Evolutionary conservation across 2,113 vertebrate genomes (phyloP), one percentile per base, ranked within the genome.

Genomic region (Oxygymnocypris stewartii): DNA sequence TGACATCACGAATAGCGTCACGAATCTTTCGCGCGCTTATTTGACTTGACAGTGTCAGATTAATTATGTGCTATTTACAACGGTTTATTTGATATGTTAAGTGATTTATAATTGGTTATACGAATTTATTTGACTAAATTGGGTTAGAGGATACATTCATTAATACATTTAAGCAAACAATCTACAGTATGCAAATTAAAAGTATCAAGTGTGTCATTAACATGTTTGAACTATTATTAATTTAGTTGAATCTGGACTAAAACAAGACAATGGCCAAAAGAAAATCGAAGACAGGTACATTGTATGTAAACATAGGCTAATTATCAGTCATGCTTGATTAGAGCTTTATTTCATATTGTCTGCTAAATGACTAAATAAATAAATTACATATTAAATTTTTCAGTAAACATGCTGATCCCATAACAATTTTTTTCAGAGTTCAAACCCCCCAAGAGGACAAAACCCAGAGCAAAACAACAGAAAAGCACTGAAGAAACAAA

Each of bases 391-490:
- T 76, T 76, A 54, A 18, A 12, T 20, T 44, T 25, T 8, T 42
- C 3, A 75, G 12, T n/a, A n/a, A 25, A 73, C 31, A 42, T 23
- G 11, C 12, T 75, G 23, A 75, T 75, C 2, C 12, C 4, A 11
- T 8, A 61, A 40, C n/a, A 57, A 42, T 61, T 40, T 54, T n/a
- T 8, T 5, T 12, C 79, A 87, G 84, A 86, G 65, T 61, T 84
- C 73, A 87, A 28, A 69, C 82, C 82, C 63, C n/a, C 85, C 2
- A 84, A 84, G 23, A 40, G 61, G 35, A 86, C 73, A 3, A 44
- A 82, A 5, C 86, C 89, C 44, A 88, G 89, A 61, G 86, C 86
- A 57, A 92, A 76, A 35, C 91, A 90, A 86, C 92, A 88, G 82
- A 74, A 85, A 20, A 37, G 23, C 74, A 37, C 76, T 14, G 37